Percentiles rank a stretch among this genome's conserved stretches.
These are phyloP conservation scores for Heliothis subflexa DNA, from an alignment of 1,140 invertebrate species.

Conservation along the genomic window DNA sequence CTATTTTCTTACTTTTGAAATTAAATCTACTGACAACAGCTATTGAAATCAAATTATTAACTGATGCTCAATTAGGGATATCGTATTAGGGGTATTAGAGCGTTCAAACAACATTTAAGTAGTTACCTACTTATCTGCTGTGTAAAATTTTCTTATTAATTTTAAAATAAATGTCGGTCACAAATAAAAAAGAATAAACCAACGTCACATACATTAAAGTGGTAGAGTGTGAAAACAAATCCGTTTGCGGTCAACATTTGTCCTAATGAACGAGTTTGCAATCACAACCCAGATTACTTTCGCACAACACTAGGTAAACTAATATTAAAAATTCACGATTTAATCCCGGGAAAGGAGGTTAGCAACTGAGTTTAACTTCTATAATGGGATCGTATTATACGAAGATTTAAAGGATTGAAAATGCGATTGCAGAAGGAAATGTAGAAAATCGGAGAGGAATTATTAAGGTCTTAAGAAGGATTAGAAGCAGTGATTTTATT, in stretches of 20 bases:
- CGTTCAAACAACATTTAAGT: no score
- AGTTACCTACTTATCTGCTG: no score
- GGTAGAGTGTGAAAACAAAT: not conserved
- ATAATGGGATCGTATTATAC: slow-evolving; percentile 17
- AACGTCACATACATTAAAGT: no score
- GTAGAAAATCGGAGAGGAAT: not conserved
- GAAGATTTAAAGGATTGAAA: not conserved
- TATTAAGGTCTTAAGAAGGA: not conserved
- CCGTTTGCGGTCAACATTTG: slow-evolving; percentile 3
- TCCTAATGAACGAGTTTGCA: slow-evolving; percentile 18
- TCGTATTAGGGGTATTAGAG: no score
- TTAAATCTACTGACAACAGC: no score
- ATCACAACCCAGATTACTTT: slow-evolving; percentile 13
- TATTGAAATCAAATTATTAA: no score
- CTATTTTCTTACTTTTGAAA: no score
- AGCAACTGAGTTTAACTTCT: slow-evolving; percentile 14
- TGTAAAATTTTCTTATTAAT: no score
- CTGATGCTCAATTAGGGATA: no score
- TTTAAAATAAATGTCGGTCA: no score
- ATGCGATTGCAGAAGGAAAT: not conserved
- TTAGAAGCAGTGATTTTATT: no score
- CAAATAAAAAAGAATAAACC: no score
- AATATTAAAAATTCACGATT: slow-evolving; percentile 31
- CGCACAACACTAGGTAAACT: slow-evolving; percentile 28
- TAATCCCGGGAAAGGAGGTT: not conserved